Percentiles rank a stretch among this genome's conserved stretches.
These are phyloP conservation scores for Drosophila percnosoma DNA, from an alignment of 2,888 invertebrate species.

Conservation along the genomic window DNA sequence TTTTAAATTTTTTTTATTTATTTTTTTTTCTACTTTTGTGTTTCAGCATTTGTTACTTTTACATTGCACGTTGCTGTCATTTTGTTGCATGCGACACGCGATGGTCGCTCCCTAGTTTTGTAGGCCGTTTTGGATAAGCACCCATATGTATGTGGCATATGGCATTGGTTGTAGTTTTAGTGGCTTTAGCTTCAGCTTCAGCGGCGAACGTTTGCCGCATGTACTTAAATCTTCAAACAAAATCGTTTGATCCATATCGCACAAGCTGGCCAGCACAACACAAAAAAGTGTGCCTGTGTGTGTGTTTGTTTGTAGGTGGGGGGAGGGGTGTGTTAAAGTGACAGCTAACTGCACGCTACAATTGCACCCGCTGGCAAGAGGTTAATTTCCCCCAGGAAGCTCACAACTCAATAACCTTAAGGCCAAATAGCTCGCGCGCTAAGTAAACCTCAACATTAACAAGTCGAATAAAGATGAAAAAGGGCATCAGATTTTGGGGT, in stretches of 20 bases:
- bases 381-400: slow-evolving; percentile 79
- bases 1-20: slow-evolving; percentile 1
- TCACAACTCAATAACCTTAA: slow-evolving; percentile 73
- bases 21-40: slow-evolving; percentile 4
- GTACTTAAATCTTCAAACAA: slow-evolving; percentile 76
- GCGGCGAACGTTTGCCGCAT: slow-evolving; percentile 47
- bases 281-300: neutral
- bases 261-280: slow-evolving; percentile 22
- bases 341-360: slow-evolving; percentile 41
- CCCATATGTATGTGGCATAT: slow-evolving; percentile 10
- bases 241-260: slow-evolving; percentile 80
- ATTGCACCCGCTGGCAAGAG: slow-evolving; percentile 67
- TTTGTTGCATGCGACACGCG: slow-evolving; percentile 75
- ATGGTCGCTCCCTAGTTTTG: slow-evolving; percentile 51
- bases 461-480: slow-evolving; percentile 49
- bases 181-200: slow-evolving; percentile 4
- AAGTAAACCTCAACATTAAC: slow-evolving; percentile 77
- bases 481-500: slow-evolving; percentile 26
- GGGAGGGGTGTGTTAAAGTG: slow-evolving; percentile 12
- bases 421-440: slow-evolving; percentile 65
- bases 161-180: slow-evolving; percentile 7
- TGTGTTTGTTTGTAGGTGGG: neutral
- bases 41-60: slow-evolving; percentile 27
- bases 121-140: slow-evolving; percentile 48
- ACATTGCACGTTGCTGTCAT: slow-evolving; percentile 61